These are phyloP conservation scores for Australoheros facetus DNA, from an alignment of 2,797 vertebrate genomes.

Conservation along the genomic window DNA sequence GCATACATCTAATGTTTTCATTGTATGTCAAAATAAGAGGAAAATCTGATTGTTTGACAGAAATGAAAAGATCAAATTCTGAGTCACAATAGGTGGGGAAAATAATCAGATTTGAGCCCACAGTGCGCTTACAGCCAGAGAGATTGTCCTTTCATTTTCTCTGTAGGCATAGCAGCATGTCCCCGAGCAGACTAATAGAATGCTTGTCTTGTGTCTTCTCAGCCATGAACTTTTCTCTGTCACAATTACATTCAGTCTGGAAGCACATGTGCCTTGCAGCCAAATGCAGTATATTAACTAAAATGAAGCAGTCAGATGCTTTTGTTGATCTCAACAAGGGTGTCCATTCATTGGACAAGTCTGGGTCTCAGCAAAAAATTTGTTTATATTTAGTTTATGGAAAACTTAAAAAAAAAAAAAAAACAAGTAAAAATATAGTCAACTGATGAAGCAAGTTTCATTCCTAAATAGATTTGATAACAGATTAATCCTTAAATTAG, in stretches of 20 bases:
- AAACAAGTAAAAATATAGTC: background rate
- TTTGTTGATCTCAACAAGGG: conserved; percentile 28
- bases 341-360: background rate
- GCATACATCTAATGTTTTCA: conserved; percentile 37
- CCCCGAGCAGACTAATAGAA: conserved; percentile 64
- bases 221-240: conserved; percentile 67
- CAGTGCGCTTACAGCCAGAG: conserved; percentile 40
- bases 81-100: conserved; percentile 53
- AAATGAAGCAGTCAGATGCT: conserved; percentile 37
- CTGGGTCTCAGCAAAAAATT: background rate
- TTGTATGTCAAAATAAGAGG: conserved; percentile 33
- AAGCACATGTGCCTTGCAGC: conserved; percentile 39
- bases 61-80: conserved; percentile 65
- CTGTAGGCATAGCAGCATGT: conserved; percentile 55
- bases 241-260: conserved; percentile 58
- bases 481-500: background rate
- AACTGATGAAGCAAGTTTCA: background rate
- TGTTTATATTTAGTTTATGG: background rate
- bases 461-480: background rate
- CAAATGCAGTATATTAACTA: conserved; percentile 39
- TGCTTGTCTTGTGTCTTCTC: conserved; percentile 68
- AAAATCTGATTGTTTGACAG: conserved; percentile 49
- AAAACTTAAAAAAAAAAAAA: background rate
- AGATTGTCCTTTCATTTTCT: conserved; percentile 69
- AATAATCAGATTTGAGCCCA: conserved; percentile 65